phyloP scores from a whole-genome alignment of 2,888 invertebrate species.

The Odontomyia ornata region DNA sequence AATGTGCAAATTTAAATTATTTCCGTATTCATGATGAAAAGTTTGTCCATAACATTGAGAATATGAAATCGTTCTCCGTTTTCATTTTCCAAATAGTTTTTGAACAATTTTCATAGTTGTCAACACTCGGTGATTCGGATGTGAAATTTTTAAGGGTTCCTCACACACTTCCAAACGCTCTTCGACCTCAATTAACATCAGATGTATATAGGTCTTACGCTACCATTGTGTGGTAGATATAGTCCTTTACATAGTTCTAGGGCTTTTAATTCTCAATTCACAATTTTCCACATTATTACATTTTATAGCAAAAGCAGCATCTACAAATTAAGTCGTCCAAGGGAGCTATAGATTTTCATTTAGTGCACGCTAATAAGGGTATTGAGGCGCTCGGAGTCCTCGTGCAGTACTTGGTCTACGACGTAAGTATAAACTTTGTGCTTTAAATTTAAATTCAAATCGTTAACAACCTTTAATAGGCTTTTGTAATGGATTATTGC shows the following conservation, averaged over 20 bases:
- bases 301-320: conserved; percentile 50
- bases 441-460: conserved; percentile 54
- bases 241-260: no score
- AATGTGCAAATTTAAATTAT: no score
- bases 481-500: no score
- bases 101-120: no score
- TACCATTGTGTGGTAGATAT: no score
- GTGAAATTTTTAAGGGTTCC: no score
- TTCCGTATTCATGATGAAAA: no score
- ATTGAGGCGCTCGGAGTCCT: conserved; percentile 86
- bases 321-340: conserved; percentile 52
- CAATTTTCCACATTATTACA: conserved; percentile 33
- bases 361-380: conserved; percentile 67
- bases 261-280: background rate
- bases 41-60: no score
- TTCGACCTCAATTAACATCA: background rate
- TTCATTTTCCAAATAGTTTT: no score
- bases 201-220: no score
- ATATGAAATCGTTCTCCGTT: no score
- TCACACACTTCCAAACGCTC: background rate
- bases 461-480: background rate
- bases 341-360: conserved; percentile 55
- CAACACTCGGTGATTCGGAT: no score
- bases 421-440: conserved; percentile 67
- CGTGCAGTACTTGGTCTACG: conserved; percentile 83